Evolutionary conservation across 2,888 invertebrate species (phyloP), one percentile per base, ranked within the genome.

Genomic region (Campoletis raptor): DNA sequence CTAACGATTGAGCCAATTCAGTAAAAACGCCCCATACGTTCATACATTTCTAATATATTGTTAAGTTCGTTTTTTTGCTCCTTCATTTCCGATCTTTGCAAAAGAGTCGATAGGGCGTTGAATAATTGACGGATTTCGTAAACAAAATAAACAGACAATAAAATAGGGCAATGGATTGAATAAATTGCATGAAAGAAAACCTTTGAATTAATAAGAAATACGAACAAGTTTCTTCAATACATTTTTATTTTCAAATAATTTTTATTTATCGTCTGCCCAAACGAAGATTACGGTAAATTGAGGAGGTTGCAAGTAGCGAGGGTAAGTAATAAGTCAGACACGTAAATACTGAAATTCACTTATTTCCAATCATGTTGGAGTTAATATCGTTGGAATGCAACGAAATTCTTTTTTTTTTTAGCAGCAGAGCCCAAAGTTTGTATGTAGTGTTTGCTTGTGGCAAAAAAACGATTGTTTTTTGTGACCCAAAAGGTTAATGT

Each of bases 281-380:
- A 30, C 69, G 69, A 42, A 10, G 18, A 8, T 37, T 36, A 18
- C n/a, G 24, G 18, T 52, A 37, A 10, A 37, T 42, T 8, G 5
- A 30, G 1, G 48, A 72, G 8, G n/a, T 52, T 18, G n/a, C n/a
- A 42, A 76, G 76, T 76, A 76, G 76, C 64, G 10, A 45, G 30
- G 30, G 45, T 18, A 10, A 30, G 45, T n/a, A 30, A 45, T 61
- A 42, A 61, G 76, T 76, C 61, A 76, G 76, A 24, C 76, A 40
- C 40, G 15, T 30, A 37, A 42, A 45, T 36, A 48, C 37, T 15
- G n/a, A 48, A 48, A 48, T 48, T 48, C 48, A n/a, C n/a, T 48
- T 18, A 18, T 48, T 18, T 18, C 54, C 10, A 10, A 2, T 57
- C 4, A 24, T 0, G 7, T 9, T 30, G 30, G 3, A 30, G 30